Evolutionary conservation across 1,140 invertebrate species (phyloP).

Genomic region (Hydropsyche tenuis): DNA sequence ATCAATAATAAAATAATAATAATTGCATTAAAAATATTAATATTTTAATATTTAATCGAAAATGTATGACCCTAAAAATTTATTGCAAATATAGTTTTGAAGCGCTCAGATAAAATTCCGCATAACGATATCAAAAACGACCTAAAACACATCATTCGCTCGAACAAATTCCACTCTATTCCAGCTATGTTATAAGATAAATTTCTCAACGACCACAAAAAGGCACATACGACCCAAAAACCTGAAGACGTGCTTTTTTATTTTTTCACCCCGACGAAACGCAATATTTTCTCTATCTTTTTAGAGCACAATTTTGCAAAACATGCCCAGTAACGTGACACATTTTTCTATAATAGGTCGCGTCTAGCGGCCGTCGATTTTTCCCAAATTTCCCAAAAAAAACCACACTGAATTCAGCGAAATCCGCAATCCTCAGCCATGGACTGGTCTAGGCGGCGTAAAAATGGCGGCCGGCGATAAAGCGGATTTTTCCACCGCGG

Average conservation of each 20-base stretch:
- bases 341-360: conserved; percentile 35
- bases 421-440: too few species aligned
- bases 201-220: background rate
- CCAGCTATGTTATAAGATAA: background rate
- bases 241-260: conserved; percentile 3
- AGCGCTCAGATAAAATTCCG: conserved; percentile 45
- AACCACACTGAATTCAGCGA: too few species aligned
- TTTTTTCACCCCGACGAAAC: conserved; percentile 38
- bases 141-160: background rate
- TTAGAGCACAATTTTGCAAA: conserved; percentile 33
- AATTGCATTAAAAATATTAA: too few species aligned
- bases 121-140: background rate
- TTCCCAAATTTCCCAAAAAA: too few species aligned
- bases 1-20: too few species aligned
- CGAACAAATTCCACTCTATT: background rate
- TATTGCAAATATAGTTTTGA: conserved; percentile 46
- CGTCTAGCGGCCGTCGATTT: too few species aligned
- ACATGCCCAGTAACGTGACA: conserved; percentile 25
- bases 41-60: too few species aligned
- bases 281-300: conserved; percentile 41
- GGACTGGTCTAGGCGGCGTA: background rate
- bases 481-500: conserved; percentile 27
- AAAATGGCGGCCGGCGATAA: conserved; percentile 6
- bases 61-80: conserved; percentile 27
- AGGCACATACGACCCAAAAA: background rate